Percentiles rank a stretch among this genome's conserved stretches.
Conservation (phyloP, 2,888 invertebrate species). For the Amiota mariae region DNA sequence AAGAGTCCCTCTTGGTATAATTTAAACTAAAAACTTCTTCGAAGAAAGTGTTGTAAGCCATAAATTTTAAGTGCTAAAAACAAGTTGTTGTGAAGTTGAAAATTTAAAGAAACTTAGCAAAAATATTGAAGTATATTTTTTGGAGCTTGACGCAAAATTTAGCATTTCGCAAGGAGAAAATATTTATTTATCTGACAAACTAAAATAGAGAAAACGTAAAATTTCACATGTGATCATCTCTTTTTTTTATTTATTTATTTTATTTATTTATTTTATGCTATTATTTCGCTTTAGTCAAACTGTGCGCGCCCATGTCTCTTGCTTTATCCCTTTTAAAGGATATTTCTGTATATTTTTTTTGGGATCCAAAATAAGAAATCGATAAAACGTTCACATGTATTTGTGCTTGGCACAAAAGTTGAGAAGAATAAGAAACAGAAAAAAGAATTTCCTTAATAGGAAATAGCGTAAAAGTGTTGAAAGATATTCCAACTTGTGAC, state of each 20-base stretch:
- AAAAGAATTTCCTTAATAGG: slow-evolving; percentile 65
- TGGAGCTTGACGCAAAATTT: neutral
- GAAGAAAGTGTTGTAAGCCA: slow-evolving; percentile 37
- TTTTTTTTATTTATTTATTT: slow-evolving; percentile 22
- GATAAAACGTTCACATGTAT: slow-evolving; percentile 39
- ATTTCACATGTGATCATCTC: slow-evolving; percentile 17
- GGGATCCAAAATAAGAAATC: slow-evolving; percentile 16
- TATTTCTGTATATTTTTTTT: slow-evolving; percentile 12
- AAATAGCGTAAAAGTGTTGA: slow-evolving; percentile 62
- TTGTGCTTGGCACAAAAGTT: slow-evolving; percentile 29
- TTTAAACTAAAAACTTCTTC: neutral
- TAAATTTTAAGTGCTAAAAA: slow-evolving; percentile 47
- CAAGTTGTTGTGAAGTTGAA: neutral
- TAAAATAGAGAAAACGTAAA: neutral
- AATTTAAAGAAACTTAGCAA: slow-evolving; percentile 17
- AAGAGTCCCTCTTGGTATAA: too few species aligned
- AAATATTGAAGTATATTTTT: neutral
- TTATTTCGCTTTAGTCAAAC: slow-evolving; percentile 1
- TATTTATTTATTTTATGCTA: slow-evolving; percentile 1
- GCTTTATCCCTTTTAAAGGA: neutral
- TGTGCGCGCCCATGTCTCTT: slow-evolving; percentile 7
- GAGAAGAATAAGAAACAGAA: slow-evolving; percentile 31
- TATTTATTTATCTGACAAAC: neutral
- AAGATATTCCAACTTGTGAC: slow-evolving; percentile 29
- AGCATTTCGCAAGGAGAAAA: neutral